Percentiles rank a stretch among this genome's conserved stretches.
These are phyloP conservation scores for Oryctes rhinoceros DNA, from an alignment of 1,140 invertebrate species.

Conservation along the genomic window DNA sequence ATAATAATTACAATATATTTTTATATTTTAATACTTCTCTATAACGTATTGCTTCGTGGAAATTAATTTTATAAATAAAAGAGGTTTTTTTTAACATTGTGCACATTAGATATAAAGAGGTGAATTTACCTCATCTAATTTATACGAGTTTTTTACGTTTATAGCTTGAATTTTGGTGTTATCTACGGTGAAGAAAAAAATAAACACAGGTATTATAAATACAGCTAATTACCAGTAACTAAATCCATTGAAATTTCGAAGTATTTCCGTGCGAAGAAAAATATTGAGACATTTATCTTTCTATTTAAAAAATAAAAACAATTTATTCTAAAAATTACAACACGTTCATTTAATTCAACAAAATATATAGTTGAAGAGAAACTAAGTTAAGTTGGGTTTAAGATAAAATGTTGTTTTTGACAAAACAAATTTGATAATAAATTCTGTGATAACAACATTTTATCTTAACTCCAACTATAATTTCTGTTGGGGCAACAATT, in stretches of 20 bases:
- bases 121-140: not conserved
- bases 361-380: too few species aligned
- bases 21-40: conserved; percentile 29
- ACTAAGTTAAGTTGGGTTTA: too few species aligned
- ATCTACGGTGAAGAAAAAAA: too few species aligned
- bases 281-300: too few species aligned
- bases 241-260: not conserved
- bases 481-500: too few species aligned
- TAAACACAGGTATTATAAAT: not conserved
- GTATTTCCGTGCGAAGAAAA: not conserved
- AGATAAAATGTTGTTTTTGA: too few species aligned
- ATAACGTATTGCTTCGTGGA: conserved; percentile 25
- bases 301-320: too few species aligned
- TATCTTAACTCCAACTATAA: too few species aligned
- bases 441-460: too few species aligned
- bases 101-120: not conserved
- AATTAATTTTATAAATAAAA: conserved; percentile 40
- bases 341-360: too few species aligned
- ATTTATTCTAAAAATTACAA: too few species aligned
- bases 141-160: conserved; percentile 1
- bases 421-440: too few species aligned
- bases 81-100: not conserved
- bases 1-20: conserved; percentile 48
- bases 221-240: not conserved
- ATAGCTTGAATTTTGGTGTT: not conserved